Percentiles rank a stretch among this genome's conserved stretches.
phyloP scores from a whole-genome alignment of 2,888 invertebrate species.

The Lasioglossum lativentre region DNA sequence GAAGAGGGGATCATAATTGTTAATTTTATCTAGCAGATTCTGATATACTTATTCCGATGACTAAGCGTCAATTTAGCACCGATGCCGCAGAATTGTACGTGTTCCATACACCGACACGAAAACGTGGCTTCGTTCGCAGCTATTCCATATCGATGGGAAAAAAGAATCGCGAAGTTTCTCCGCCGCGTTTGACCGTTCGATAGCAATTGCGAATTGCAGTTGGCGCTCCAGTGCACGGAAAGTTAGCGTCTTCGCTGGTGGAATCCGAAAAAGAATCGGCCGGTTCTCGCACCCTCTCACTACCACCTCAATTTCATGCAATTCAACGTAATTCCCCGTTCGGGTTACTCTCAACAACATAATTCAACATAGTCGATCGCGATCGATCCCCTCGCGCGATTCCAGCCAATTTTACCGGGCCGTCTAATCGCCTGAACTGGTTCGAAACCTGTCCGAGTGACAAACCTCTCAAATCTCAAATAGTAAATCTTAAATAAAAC shows the following conservation, averaged over 20 bases:
- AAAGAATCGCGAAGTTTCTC: background rate
- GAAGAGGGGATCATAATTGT: too few relatives aligned
- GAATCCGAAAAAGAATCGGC: background rate
- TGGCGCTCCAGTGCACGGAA: background rate
- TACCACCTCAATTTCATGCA: conserved; percentile 20
- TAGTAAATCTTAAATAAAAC: too few relatives aligned
- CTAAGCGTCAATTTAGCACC: too few relatives aligned
- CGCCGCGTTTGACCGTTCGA: background rate
- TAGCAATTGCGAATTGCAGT: background rate
- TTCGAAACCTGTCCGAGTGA: background rate
- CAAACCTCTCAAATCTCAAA: background rate
- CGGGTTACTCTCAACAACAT: conserved; percentile 37
- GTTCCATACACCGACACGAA: too few relatives aligned
- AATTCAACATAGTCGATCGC: conserved; percentile 27
- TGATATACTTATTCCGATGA: too few relatives aligned
- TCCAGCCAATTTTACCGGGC: background rate
- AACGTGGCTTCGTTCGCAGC: too few relatives aligned
- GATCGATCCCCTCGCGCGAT: conserved; percentile 2
- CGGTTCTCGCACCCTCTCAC: background rate
- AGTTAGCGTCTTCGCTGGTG: background rate
- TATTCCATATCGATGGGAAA: background rate
- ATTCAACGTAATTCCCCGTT: conserved; percentile 31
- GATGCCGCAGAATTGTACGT: too few relatives aligned
- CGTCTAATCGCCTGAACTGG: background rate
- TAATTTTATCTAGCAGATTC: too few relatives aligned